Base-by-base conservation (phyloP, 2,888 invertebrate species). In the Emmelina monodactyla region DNA sequence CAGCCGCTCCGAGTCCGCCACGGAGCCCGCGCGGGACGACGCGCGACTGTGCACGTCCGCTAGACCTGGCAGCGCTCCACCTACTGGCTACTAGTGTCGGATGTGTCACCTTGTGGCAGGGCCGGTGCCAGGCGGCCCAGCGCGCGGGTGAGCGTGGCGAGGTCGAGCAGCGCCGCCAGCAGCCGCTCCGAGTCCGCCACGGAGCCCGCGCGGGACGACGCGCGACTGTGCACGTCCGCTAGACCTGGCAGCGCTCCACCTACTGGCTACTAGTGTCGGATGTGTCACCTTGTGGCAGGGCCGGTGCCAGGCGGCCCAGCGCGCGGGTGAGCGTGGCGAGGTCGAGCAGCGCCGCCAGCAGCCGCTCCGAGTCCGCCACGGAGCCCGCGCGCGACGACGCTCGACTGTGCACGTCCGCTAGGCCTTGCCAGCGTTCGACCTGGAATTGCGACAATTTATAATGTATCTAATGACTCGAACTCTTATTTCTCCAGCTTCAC, bases 361-460 rank as follows among this genome's bases (percentile, higher is more conserved):
- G 54, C 1, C 76, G 62, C 47, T 76, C 76, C 22, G 53, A 56
- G 45, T 65, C 66, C 2, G 55, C 53, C 16, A 35, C 44, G 41
- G 38, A 37, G 34, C 29, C 43, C 32, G 38, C 42, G 33, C 41
- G 38, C 37, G 34, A 33, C 31, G 28, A 14, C 19, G 69, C 67
- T 1, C 75, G 70, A 39, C 71, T 68, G 58, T 76, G 71, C 45
- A 78, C 78, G 3, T 70, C 78, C 42, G 64, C 73, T 40, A 79
- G 49, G 36, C 75, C 65, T 51, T 75, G 78, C 78, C 78, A 79
- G 2, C 73, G 64, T 52, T 79, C 78, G 51, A 73, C 41, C 78
- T 78, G 45, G 10, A 4, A 36, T n/a, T n/a, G n/a, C n/a, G n/a
- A n/a, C n/a, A n/a, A n/a, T n/a, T n/a, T n/a, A n/a, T n/a, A n/a